Evolutionary conservation across 2,888 invertebrate species (phyloP), one percentile per base, ranked within the genome.

Genomic region (Ectobius pallidus): DNA sequence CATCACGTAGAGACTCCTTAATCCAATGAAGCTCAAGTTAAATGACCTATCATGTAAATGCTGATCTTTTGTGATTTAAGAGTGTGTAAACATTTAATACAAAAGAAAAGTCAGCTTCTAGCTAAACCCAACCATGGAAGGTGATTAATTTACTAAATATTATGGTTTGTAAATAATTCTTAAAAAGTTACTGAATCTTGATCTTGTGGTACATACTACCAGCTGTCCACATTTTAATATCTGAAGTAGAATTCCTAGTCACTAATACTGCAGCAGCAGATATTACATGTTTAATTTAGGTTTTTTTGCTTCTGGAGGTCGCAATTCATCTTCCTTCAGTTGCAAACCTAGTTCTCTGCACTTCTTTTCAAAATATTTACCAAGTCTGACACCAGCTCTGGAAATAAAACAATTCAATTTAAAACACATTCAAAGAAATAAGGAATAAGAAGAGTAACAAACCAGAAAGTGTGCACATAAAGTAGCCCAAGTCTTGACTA

Each of bases 371-470:
- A 94, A 90, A 82, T 88, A 91, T 77, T 88, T 89, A 78, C 92
- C 88, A 75, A 95, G 85, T 70, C 89, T 86, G 77, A 86, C 85
- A 69, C 95, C 95, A 80, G 93, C 91, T 81, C 95, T 95, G 84
- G 75, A 85, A 83, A 81, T 80, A 77, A 79, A 80, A 80, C 55
- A 75, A 69, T 62, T 55, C 16, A 44, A 42, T 52, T 58, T n/a
- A n/a, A n/a, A n/a, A n/a, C n/a, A n/a, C n/a, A n/a, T n/a, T n/a
- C n/a, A n/a, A n/a, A n/a, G n/a, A n/a, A n/a, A n/a, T n/a, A n/a
- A n/a, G n/a, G n/a, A n/a, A n/a, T n/a, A n/a, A n/a, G n/a, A n/a
- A n/a, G n/a, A n/a, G n/a, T n/a, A n/a, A n/a, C n/a, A n/a, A n/a
- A n/a, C n/a, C n/a, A n/a, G n/a, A n/a, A n/a, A n/a, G n/a, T n/a